Base-by-base conservation (phyloP, 2,888 invertebrate species). In the Drosophila leonis region DNA sequence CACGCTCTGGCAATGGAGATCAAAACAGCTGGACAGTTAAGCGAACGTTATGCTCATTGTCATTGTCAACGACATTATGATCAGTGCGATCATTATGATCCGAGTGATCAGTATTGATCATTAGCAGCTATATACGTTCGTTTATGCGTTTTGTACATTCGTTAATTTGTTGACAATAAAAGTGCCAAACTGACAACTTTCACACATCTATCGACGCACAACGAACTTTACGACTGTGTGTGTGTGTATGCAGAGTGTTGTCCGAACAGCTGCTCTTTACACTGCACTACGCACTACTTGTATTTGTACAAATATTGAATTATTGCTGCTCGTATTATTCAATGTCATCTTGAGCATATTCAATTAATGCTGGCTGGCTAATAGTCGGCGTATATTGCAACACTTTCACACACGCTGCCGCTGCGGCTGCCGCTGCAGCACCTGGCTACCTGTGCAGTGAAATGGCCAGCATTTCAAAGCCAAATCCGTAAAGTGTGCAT, bases 401-500 rank as follows among this genome's bases (percentile, higher is more conserved):
- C 85, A 87, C 89, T 89, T 87, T 87, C 87, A 89, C 85, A 87
- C 83, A 82, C 76, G 61, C 54, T n/a, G 49, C 29, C 9, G 18
- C 18, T 41, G 41, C 39, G 4, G n/a, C n/a, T 48, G 49, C 18
- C 10, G 20, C 35, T 52, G 48, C 54, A 24, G 20, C 44, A 56
- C 20, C 46, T 67, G 35, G 37, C 65, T 49, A 39, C 48, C 71
- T 59, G 61, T 54, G 65, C 60, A 75, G 81, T 77, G 84, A 83
- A 88, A 87, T 88, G 87, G 78, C 72, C 81, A 75, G 64, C 74
- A 56, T 66, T 60, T 61, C 44, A 60, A 61, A 75, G 63, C 78
- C 75, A 83, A 88, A 87, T 88, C 88, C 88, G 88, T 78, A 85
- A 90, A 88, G 80, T 88, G 84, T 88, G 67, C 88, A 88, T 87